Evolutionary conservation across 1,140 invertebrate genomes (phyloP).

Genomic region (Bursaphelenchus mucronatus): DNA sequence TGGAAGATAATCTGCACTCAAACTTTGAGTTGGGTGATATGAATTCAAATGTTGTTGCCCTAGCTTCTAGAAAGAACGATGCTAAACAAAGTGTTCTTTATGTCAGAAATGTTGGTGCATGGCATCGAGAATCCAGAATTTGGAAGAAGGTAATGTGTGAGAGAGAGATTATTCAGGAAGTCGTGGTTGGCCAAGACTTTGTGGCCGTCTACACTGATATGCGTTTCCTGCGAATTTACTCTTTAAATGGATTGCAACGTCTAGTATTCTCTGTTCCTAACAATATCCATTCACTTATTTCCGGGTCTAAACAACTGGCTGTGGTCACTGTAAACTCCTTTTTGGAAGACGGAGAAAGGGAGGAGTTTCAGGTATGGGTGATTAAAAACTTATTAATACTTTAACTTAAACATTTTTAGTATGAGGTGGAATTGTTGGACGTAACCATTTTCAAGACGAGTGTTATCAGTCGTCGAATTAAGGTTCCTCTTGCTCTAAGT

Average conservation of each 20-base stretch:
- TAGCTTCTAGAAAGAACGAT: conserved; percentile 28
- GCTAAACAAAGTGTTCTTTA: conserved; percentile 22
- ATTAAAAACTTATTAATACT: conserved; percentile 7
- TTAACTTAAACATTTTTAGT: conserved; percentile 13
- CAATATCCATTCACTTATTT: conserved; percentile 14
- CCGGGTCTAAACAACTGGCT: conserved; percentile 13
- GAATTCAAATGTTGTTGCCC: conserved; percentile 13
- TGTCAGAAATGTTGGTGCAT: conserved; percentile 20
- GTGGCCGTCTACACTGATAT: conserved; percentile 11
- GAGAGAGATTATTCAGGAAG: background rate
- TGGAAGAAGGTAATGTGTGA: conserved; percentile 18
- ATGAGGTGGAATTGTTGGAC: conserved; percentile 8
- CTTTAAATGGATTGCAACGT: conserved; percentile 19
- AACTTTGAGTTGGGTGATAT: conserved; percentile 19
- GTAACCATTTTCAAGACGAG: background rate
- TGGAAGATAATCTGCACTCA: conserved; percentile 9
- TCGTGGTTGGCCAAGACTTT: conserved; percentile 17
- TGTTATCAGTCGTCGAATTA: background rate
- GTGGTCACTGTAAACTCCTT: conserved; percentile 12
- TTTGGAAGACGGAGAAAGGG: conserved; percentile 12
- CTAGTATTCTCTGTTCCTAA: conserved; percentile 21
- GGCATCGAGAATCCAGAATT: conserved; percentile 19
- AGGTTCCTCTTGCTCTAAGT: background rate
- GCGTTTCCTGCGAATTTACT: conserved; percentile 10
- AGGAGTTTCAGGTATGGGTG: conserved; percentile 16